Base-by-base conservation (phyloP, 2,888 invertebrate genomes). In the Galerucella nymphaeae region DNA sequence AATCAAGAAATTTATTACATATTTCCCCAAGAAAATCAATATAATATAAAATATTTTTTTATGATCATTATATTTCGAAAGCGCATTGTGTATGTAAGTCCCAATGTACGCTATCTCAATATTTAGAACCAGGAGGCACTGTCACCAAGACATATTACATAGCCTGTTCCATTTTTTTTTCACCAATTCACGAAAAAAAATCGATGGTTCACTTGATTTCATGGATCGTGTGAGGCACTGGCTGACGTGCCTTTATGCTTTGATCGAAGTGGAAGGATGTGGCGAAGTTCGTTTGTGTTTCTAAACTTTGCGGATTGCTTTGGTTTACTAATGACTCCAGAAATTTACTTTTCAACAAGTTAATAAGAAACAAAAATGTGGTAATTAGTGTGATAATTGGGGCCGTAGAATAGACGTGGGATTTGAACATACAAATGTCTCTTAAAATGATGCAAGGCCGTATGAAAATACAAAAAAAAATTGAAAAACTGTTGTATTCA, bases 121-220 rank as follows among this genome's bases (percentile, higher is more conserved):
- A 68, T 66, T 76, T 73, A 76, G 80, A 79, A 79, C 78, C 81
- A 78, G 81, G 53, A 16, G 53, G 81, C 67, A 81, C 80, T 78
- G 76, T 72, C 73, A 70, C 73, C 63, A 73, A 70, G 74, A 75
- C 42, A 18, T 62, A 41, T 41, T 42, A 58, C 23, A 58, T n/a
- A 18, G 18, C 38, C n/a, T 18, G 42, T 62, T 41, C 42, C 59
- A 38, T 62, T 62, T 62, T 30, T 62, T 30, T 62, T 61, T 42
- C n/a, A 42, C 53, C 13, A 20, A 41, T 62, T 42, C 20, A 42
- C 16, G 13, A 53, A 53, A 62, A 77, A 66, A 72, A 70, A 59
- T 66, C 67, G 61, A 58, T 64, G 53, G 65, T 67, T 68, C 38
- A 38, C 70, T n/a, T 59, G 16, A 14, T 42, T 30, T 20, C n/a